Base-by-base conservation (phyloP, 1,140 invertebrate genomes). In the Caenorhabditis remanei region DNA sequence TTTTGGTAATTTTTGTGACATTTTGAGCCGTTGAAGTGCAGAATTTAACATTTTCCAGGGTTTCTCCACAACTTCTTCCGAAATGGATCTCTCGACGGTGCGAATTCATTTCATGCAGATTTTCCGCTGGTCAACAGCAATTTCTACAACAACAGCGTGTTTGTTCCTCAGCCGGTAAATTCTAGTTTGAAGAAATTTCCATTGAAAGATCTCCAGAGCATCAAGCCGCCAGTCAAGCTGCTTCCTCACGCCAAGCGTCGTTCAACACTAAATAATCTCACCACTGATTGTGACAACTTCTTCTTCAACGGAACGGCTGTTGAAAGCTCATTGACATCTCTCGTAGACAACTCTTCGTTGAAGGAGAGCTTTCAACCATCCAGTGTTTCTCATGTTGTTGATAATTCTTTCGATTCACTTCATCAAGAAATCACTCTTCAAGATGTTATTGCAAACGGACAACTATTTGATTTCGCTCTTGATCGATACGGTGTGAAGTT, bases 401-500 rank as follows among this genome's bases (percentile, higher is more conserved):
- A n/a, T n/a, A n/a, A n/a, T n/a, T n/a, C n/a, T n/a, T n/a, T n/a
- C n/a, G n/a, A n/a, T n/a, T n/a, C n/a, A n/a, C n/a, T n/a, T n/a
- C n/a, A n/a, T n/a, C n/a, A n/a, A n/a, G n/a, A n/a, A n/a, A n/a
- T n/a, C n/a, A n/a, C n/a, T n/a, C n/a, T n/a, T n/a, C n/a, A n/a
- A n/a, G n/a, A n/a, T n/a, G n/a, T n/a, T n/a, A n/a, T n/a, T n/a
- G n/a, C n/a, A n/a, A n/a, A n/a, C 7, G 40, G 16, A 4, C 65
- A 71, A 19, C 65, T 71, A 7, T 19, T 71, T 2, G 19, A 43
- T 16, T 71, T 71, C 14, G 65, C 65, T 43, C 11, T 46, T 14
- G 65, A 71, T 46, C 65, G 65, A 19, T n/a, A 46, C 24, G 65
- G 65, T 1, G 65, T 71, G 19, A 71, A 71, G 19, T 46, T 71